Base-by-base conservation (phyloP, 2,113 vertebrate species). In the Callaeas wilsoni region DNA sequence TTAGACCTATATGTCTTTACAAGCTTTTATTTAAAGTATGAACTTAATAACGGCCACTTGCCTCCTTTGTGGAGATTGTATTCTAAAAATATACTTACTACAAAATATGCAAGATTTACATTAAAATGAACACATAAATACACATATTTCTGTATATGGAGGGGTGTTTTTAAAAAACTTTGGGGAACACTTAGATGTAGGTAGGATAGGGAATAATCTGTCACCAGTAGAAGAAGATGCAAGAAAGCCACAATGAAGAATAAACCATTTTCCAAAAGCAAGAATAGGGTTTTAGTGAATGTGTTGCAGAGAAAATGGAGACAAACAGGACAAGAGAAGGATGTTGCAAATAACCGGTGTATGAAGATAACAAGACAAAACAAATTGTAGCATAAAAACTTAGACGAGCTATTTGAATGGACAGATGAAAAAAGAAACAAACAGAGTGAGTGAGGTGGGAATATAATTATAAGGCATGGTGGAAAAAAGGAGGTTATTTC, bases 51-150 rank as follows among this genome's bases (percentile, higher is more conserved):
- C 83, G 44, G 18, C 47, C 92, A n/a, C 65, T 75, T 85, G 55
- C 59, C 47, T 94, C 33, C 42, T 86, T 57, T 73, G 42, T 82
- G 77, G 47, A 88, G 77, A 71, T 78, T 76, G n/a, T 33, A 93
- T 93, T 89, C 47, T 97, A 91, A 96, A 96, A 81, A 64, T 83
- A 67, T 60, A 73, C 91, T 95, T 95, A 80, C 6, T 82, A 27
- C 20, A 75, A 91, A 94, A 49, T 93, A 73, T 33, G 11, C 56
- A 74, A 63, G 21, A 86, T 94, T 92, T 84, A 46, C 65, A 50
- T 74, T 86, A 86, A 69, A 80, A 60, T 63, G 75, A 94, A 91
- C 78, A 77, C 69, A 68, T 94, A 92, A 97, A 96, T 90, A 55
- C 53, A 92, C 67, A 44, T 95, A 91, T 85, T 94, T 71, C 26